These are phyloP conservation scores for Emydura subglobosa DNA, from an alignment of 2,113 vertebrate species.

Conservation along the genomic window DNA sequence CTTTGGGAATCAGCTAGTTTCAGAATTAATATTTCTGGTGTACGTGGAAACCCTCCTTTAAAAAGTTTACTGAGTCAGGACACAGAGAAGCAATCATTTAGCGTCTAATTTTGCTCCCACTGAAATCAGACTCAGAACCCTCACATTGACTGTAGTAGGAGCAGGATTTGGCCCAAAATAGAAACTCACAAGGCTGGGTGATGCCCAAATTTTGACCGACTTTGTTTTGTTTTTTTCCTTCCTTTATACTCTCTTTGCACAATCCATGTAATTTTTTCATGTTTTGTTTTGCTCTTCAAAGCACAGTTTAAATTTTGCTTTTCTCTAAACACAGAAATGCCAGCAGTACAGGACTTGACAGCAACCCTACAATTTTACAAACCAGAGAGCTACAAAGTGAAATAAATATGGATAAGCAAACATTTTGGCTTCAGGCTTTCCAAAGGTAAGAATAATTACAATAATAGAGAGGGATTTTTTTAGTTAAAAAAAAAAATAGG, in stretches of 20 bases:
- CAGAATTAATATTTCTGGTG: not conserved
- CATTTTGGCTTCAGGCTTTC: slow-evolving; percentile 23
- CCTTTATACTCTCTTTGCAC: slow-evolving; percentile 30
- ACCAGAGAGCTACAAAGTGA: slow-evolving; percentile 51
- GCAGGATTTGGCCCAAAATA: not conserved
- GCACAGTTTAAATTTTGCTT: slow-evolving; percentile 17
- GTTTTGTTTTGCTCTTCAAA: slow-evolving; percentile 60
- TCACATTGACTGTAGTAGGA: not conserved
- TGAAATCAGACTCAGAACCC: not conserved
- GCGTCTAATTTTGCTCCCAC: not conserved
- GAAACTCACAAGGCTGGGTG: not conserved
- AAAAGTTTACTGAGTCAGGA: not conserved
- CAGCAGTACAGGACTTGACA: slow-evolving; percentile 36
- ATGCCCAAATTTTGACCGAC: not conserved
- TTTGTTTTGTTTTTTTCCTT: not conserved
- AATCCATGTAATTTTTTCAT: slow-evolving; percentile 17
- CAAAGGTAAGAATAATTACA: slow-evolving; percentile 29
- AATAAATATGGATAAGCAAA: slow-evolving; percentile 14
- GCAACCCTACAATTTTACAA: slow-evolving; percentile 59
- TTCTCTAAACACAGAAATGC: slow-evolving; percentile 57
- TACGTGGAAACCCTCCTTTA: not conserved
- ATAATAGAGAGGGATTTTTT: not conserved
- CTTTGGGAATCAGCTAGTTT: not conserved
- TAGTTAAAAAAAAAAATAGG: slow-evolving; percentile 32
- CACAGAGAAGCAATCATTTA: not conserved